Evolutionary conservation across 2,797 vertebrate genomes (phyloP), one percentile per base, ranked within the genome.

Genomic region (Coracias cyanogaster): DNA sequence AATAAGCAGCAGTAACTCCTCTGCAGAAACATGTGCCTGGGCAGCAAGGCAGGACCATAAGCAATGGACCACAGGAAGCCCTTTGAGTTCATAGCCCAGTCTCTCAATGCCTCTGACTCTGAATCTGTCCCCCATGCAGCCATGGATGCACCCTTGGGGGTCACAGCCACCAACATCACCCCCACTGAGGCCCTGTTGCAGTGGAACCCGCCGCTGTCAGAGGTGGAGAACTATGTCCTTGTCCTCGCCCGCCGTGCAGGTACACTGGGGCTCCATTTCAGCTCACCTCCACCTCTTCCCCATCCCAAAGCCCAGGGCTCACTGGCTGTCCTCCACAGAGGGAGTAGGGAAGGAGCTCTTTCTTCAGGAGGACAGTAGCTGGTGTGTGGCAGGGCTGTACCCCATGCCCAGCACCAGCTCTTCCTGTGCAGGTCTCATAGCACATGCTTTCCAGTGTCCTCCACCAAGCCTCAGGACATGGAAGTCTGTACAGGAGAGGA

Each of bases 151-250:
- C 99, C 99, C 4, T 89, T 98, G 71, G 98, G 98, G 91, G 97
- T 99, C 98, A 98, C 96, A 0, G 99, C 99, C 49, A 98, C 99
- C 74, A 99, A 99, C 80, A 97, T 99, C 97, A 99, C 99, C 19
- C 99, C 99, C 22, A 99, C 99, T 1, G 99, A 98, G 96, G 99
- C 98, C 3, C 96, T 99, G 95, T 97, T 99, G 88, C 98, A 98
- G 91, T 99, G 99, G 99, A 99, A 98, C 58, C 98, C 99, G 0
- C 99, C 99, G 0, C 71, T 98, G 52, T 98, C 99, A 4, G 98
- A 96, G 6, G 99, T 99, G 51, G 99, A 99, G 95, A 99, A 98
- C 97, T 99, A 99, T 0, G 97, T 99, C 78, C 97, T 99, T 43
- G 94, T 99, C 24, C 98, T 99, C 90, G 99, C 99, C 2, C 98